phyloP scores from a whole-genome alignment of 2,797 vertebrate genomes.

The Pseudopleuronectes americanus region DNA sequence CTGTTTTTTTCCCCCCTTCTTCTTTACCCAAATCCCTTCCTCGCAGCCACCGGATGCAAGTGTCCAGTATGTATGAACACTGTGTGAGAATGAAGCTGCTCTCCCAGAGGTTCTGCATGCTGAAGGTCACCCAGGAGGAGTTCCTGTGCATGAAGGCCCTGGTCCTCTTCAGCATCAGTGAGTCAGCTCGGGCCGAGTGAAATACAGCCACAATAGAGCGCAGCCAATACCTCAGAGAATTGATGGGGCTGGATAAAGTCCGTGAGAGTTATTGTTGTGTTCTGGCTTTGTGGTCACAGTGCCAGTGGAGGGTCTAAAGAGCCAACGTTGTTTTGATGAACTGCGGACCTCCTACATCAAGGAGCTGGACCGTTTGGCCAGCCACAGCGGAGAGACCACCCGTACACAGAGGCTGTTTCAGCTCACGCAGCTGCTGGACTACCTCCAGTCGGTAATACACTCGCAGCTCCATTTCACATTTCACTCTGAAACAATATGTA shows the following conservation, averaged over 20 bases:
- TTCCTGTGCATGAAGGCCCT: constrained; percentile 97
- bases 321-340: constrained; percentile 93
- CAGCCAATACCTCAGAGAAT: constrained; percentile 36
- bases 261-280: constrained; percentile 66
- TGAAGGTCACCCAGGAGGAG: constrained; percentile 94
- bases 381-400: constrained; percentile 89
- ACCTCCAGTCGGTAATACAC: constrained; percentile 91
- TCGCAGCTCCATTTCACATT: constrained; percentile 21
- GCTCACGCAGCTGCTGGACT: constrained; percentile 95
- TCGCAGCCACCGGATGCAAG: constrained; percentile 92
- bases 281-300: constrained; percentile 83
- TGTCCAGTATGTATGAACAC: constrained; percentile 95
- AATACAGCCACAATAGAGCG: constrained; percentile 41
- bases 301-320: constrained; percentile 94
- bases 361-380: constrained; percentile 93
- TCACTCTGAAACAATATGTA: constrained; percentile 12
- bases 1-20: neutral
- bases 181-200: constrained; percentile 75
- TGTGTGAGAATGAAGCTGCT: constrained; percentile 92
- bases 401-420: constrained; percentile 92
- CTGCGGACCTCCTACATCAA: constrained; percentile 97
- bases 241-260: constrained; percentile 60
- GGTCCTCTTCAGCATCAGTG: constrained; percentile 96
- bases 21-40: too few relatives aligned
- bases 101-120: constrained; percentile 91